Conservation (phyloP, 2,888 invertebrate species). For the Diloba caeruleocephala region DNA sequence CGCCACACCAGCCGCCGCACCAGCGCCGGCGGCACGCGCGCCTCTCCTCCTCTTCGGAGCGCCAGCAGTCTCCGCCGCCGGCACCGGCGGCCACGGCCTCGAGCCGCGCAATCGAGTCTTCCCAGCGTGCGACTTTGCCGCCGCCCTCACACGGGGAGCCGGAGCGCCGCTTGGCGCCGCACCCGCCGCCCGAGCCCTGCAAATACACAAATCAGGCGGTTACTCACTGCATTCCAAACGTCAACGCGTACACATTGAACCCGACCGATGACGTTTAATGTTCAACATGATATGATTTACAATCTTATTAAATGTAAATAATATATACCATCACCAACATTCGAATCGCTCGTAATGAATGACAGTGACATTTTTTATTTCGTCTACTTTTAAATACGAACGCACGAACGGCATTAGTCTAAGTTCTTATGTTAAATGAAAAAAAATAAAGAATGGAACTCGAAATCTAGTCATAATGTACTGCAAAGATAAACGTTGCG, state of each 20-base stretch:
- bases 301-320: conserved; percentile 10
- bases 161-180: conserved; percentile 88
- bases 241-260: conserved; percentile 1
- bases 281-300: not conserved
- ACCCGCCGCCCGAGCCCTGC: conserved; percentile 88
- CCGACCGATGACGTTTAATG: conserved; percentile 2
- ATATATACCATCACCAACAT: conserved; percentile 47
- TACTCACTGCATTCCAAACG: conserved; percentile 32
- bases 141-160: conserved; percentile 86
- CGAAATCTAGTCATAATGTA: conserved; percentile 24
- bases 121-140: conserved; percentile 87
- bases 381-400: conserved; percentile 37
- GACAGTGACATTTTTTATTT: conserved; percentile 49
- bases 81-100: conserved; percentile 90
- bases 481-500: conserved; percentile 10
- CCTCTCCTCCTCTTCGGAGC: conserved; percentile 87
- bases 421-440: conserved; percentile 34
- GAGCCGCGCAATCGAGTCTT: conserved; percentile 85
- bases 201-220: conserved; percentile 61
- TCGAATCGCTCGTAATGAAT: conserved; percentile 47
- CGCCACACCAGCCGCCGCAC: conserved; percentile 88
- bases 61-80: conserved; percentile 90
- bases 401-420: conserved; percentile 13
- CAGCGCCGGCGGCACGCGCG: conserved; percentile 88
- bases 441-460: conserved; percentile 18